Percentiles rank a stretch among this genome's conserved stretches.
These are phyloP conservation scores for Parazoanthus swiftii DNA, from an alignment of 92 coral and sea anemone species.

Conservation along the genomic window DNA sequence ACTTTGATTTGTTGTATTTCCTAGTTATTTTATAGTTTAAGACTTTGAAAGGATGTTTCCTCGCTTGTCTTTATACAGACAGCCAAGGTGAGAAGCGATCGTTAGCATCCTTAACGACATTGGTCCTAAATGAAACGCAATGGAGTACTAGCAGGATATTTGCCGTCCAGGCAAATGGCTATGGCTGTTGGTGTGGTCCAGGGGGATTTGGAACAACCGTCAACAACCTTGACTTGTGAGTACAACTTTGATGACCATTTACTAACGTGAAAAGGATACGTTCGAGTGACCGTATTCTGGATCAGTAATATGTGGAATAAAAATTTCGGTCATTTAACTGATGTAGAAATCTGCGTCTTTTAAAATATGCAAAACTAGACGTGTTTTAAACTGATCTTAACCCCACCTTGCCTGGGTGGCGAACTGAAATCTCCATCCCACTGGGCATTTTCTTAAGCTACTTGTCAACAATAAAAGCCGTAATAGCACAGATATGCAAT, in stretches of 20 bases:
- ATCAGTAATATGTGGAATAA: not conserved
- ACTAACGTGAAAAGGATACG: not conserved
- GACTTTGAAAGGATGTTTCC: too few relatives aligned
- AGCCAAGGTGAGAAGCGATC: constrained; percentile 1
- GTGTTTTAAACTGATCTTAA: not conserved
- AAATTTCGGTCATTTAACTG: not conserved
- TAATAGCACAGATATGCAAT: too few relatives aligned
- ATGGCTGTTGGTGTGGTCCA: not conserved
- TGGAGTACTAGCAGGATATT: not conserved
- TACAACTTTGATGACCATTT: not conserved
- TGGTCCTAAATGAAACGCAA: not conserved
- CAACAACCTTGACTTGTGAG: not conserved
- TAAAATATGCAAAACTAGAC: not conserved
- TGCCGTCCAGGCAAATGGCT: not conserved
- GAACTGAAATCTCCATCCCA: not conserved
- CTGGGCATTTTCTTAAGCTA: not conserved
- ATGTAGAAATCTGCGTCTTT: not conserved
- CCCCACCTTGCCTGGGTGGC: not conserved
- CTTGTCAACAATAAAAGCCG: too few relatives aligned
- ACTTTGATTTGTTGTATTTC: too few relatives aligned
- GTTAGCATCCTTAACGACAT: not conserved
- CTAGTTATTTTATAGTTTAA: too few relatives aligned
- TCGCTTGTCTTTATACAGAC: not conserved
- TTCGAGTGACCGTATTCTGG: not conserved
- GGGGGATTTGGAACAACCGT: not conserved